These are phyloP conservation scores for Hydrocynus forskahlii DNA, from an alignment of 2,797 vertebrate species.

Conservation along the genomic window DNA sequence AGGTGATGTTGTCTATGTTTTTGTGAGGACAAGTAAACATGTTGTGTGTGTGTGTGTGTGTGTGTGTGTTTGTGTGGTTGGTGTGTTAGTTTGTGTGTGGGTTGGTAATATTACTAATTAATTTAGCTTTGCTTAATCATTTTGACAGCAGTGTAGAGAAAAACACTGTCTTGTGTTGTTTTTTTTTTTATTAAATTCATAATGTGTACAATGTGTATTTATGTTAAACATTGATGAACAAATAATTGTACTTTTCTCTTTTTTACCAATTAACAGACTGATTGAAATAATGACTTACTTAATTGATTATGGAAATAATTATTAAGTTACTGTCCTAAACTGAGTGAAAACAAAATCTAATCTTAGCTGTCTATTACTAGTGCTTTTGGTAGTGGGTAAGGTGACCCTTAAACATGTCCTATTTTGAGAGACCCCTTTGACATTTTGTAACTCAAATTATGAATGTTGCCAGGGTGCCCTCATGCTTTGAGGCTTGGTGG, in stretches of 20 bases:
- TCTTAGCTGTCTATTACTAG: not conserved
- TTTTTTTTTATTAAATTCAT: too few relatives aligned
- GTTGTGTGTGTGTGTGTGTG: too few relatives aligned
- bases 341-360: not conserved
- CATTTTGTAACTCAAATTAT: slow-evolving; percentile 22
- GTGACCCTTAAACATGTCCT: not conserved
- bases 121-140: too few relatives aligned
- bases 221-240: not conserved
- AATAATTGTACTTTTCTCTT: not conserved
- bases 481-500: slow-evolving; percentile 64
- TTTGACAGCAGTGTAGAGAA: too few relatives aligned
- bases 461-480: slow-evolving; percentile 60
- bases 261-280: not conserved
- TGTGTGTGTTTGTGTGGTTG: too few relatives aligned
- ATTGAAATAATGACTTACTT: not conserved
- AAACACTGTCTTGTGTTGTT: too few relatives aligned
- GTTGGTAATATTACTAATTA: too few relatives aligned
- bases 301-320: not conserved
- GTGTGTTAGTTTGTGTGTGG: too few relatives aligned
- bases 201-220: too few relatives aligned
- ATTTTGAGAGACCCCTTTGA: not conserved
- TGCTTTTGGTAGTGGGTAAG: not conserved
- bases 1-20: too few relatives aligned
- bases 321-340: not conserved
- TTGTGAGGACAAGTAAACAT: too few relatives aligned